Evolutionary conservation across 1,140 invertebrate genomes (phyloP), one percentile per base, ranked within the genome.

Genomic region (Colletes latitarsis): DNA sequence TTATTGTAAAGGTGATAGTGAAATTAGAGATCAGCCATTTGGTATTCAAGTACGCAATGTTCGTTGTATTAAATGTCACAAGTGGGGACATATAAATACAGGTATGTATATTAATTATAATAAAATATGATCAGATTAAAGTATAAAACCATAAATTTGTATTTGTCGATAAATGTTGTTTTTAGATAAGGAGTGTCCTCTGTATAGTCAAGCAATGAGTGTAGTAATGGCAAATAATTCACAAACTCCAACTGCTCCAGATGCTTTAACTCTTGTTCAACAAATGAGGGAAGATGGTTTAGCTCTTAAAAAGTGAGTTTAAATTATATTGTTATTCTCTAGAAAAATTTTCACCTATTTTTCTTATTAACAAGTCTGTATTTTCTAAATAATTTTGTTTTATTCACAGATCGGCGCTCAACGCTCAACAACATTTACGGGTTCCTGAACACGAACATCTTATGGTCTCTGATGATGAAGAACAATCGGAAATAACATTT

Each of bases 61-160:
- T 0, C 95, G 98, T 19, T 99, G 99, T 91, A 98, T 99, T 52
- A 99, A 99, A 92, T 99, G 99, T 92, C 97, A 99, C 88, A 99
- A 99, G 92, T 99, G 99, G 98, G 99, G 99, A 8, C 99, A 99
- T 90, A 98, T 99, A 60, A 99, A 99, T 92, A 99, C 99, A 91
- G 98, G 98, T 96, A 94, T 93, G 66, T 78, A 63, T 52, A 49
- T 69, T 52, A 79, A 62, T 53, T 73, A 41, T 75, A 73, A 63
- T 57, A 41, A 58, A 68, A 72, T 70, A 82, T 58, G 0, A 12
- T 30, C 30, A 30, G 30, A 79, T 8, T 63, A 19, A 30, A n/a
- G 9, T 76, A 9, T 60, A 58, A 73, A 68, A 68, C 52, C 58
- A 15, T 41, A 71, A 77, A 80, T 67, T 67, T 39, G 30, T 12